Evolutionary conservation across 37 sponge, comb jelly and placozoan genomes (phyloP).

Genomic region (Chondrosia reniformis): DNA sequence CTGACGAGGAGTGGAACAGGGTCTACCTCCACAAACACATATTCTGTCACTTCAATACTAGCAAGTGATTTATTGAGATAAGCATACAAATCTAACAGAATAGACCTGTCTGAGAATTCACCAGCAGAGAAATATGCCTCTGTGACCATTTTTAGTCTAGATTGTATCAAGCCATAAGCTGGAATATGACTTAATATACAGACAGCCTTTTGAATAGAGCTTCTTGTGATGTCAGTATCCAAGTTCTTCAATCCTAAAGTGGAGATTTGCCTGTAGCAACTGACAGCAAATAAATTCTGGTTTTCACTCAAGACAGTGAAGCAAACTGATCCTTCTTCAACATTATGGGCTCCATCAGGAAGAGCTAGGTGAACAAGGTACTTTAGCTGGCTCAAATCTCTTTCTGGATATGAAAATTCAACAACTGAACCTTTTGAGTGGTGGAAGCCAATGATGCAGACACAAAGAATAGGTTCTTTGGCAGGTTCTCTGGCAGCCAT

Average conservation of each 20-base stretch:
- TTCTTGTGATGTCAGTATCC: conserved; percentile 35
- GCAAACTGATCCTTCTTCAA: conserved; percentile 50
- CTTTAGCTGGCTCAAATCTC: conserved; percentile 32
- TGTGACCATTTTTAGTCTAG: conserved; percentile 60
- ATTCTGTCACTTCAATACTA: neutral
- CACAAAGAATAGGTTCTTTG: too few relatives aligned
- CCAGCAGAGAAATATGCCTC: conserved; percentile 73
- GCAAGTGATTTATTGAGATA: conserved; percentile 21
- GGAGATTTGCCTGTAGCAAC: conserved; percentile 63
- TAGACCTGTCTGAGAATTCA: conserved; percentile 44
- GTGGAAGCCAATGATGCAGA: conserved; percentile 70
- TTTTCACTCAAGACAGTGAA: conserved; percentile 31
- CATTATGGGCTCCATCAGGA: conserved; percentile 82
- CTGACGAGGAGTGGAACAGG: conserved; percentile 7
- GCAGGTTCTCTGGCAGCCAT: too few relatives aligned
- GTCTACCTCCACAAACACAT: neutral
- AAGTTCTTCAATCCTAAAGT: conserved; percentile 14
- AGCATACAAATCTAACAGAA: conserved; percentile 43
- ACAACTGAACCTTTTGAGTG: conserved; percentile 57
- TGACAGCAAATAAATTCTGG: conserved; percentile 31
- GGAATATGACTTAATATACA: conserved; percentile 56
- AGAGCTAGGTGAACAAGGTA: conserved; percentile 55
- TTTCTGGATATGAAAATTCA: conserved; percentile 47
- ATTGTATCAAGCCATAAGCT: conserved; percentile 42
- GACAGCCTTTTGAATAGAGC: conserved; percentile 71